A percentile compares a stretch with the other conserved stretches of the same genome.
phyloP scores from a whole-genome alignment of 2,888 invertebrate genomes.

The Eristalinus sepulchralis region DNA sequence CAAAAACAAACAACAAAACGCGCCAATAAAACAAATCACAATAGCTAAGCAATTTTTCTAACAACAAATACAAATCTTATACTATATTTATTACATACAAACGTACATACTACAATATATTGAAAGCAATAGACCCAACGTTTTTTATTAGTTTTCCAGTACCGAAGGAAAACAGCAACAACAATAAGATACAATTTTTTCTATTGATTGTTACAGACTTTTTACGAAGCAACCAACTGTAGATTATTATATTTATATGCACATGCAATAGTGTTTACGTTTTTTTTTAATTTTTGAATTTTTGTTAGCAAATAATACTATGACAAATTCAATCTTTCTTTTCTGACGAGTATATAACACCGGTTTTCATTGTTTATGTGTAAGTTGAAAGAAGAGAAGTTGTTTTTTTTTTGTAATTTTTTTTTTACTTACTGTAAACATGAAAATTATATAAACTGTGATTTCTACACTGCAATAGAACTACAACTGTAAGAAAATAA shows the following conservation, averaged over 20 bases:
- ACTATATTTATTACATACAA: conserved; percentile 43
- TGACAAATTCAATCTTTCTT: neutral
- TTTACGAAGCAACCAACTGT: neutral
- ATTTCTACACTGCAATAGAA: conserved; percentile 72
- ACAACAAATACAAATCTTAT: conserved; percentile 38
- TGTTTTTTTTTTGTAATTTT: conserved; percentile 6
- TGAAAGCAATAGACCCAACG: conserved; percentile 54
- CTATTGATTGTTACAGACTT: conserved; percentile 45
- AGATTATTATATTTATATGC: conserved; percentile 32
- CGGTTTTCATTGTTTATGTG: conserved; percentile 36
- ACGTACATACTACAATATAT: conserved; percentile 22
- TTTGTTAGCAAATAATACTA: neutral
- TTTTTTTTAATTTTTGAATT: conserved; percentile 4
- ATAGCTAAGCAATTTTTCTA: conserved; percentile 54
- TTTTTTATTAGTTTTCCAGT: conserved; percentile 15
- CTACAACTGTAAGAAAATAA: conserved; percentile 64
- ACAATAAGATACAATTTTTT: conserved; percentile 63
- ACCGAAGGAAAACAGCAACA: neutral
- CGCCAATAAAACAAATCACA: conserved; percentile 63
- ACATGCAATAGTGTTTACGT: conserved; percentile 31
- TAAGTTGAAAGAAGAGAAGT: conserved; percentile 25
- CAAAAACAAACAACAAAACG: conserved; percentile 48
- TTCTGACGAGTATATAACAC: conserved; percentile 10
- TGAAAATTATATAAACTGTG: conserved; percentile 56
- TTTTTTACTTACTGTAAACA: conserved; percentile 29